Conservation (phyloP, 2,113 vertebrate species). For the Raja brachyura region DNA sequence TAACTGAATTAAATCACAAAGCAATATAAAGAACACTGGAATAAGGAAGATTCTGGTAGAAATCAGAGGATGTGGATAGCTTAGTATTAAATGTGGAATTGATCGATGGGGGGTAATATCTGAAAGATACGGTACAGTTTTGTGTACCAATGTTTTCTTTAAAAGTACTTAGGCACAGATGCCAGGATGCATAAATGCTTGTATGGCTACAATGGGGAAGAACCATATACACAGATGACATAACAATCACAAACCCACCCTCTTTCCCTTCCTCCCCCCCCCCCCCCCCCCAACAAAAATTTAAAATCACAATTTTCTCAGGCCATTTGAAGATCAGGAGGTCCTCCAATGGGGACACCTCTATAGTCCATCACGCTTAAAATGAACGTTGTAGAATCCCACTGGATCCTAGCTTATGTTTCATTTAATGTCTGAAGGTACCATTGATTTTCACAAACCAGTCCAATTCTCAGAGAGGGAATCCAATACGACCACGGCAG, state of each 20-base stretch:
- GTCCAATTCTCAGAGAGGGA: not conserved
- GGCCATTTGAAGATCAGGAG: not conserved
- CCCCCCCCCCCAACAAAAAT: not conserved
- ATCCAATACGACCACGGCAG: not conserved
- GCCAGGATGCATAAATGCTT: too few relatives aligned
- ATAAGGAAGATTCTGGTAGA: not conserved
- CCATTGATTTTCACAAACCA: slow-evolving; percentile 1
- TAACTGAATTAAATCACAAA: not conserved
- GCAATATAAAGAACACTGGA: not conserved
- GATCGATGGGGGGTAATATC: not conserved
- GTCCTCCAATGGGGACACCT: not conserved
- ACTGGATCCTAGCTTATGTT: not conserved
- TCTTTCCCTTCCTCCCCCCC: too few relatives aligned
- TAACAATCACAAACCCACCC: too few relatives aligned
- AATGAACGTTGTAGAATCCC: not conserved
- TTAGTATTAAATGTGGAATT: not conserved
- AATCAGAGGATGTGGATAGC: not conserved
- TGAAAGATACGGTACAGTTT: not conserved
- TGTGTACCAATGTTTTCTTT: too few relatives aligned
- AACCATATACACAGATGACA: too few relatives aligned
- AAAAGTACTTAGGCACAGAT: too few relatives aligned
- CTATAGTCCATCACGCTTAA: not conserved
- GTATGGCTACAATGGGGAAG: too few relatives aligned
- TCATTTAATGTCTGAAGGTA: slow-evolving; percentile 1
- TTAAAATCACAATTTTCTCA: not conserved